Evolutionary conservation across 2,797 vertebrate genomes (phyloP).

Genomic region (Cynopterus sphinx): DNA sequence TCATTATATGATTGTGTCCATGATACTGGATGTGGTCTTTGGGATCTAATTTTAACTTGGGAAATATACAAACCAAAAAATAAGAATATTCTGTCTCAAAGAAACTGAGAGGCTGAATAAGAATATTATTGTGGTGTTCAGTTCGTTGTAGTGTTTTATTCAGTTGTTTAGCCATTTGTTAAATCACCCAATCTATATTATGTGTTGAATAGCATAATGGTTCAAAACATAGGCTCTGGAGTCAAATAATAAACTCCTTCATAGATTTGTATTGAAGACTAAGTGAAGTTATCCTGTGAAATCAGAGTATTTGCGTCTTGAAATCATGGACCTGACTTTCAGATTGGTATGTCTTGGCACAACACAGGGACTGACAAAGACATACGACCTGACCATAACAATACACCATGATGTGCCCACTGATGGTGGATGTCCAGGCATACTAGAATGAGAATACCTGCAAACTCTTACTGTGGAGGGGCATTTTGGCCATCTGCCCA

Average conservation of each 20-base stretch:
- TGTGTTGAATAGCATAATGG: background rate
- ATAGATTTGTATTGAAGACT: background rate
- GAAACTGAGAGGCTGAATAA: background rate
- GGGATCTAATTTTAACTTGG: background rate
- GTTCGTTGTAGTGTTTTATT: background rate
- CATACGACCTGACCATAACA: accelerated
- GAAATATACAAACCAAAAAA: background rate
- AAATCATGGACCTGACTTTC: background rate
- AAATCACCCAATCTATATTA: background rate
- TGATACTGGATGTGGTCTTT: background rate
- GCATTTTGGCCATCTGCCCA: background rate
- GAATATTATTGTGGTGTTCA: background rate
- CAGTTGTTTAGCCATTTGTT: background rate
- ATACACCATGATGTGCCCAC: background rate
- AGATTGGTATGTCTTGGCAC: background rate
- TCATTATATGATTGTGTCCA: background rate
- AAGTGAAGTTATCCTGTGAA: background rate
- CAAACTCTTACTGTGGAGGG: accelerated
- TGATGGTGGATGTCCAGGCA: background rate
- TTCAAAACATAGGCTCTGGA: background rate
- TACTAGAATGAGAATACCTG: background rate
- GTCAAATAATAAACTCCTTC: background rate
- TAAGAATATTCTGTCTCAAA: background rate
- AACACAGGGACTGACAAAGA: background rate
- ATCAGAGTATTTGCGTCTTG: background rate